Conservation (phyloP, 2,888 invertebrate genomes). For the Imbricaverruca yamaguchii region DNA sequence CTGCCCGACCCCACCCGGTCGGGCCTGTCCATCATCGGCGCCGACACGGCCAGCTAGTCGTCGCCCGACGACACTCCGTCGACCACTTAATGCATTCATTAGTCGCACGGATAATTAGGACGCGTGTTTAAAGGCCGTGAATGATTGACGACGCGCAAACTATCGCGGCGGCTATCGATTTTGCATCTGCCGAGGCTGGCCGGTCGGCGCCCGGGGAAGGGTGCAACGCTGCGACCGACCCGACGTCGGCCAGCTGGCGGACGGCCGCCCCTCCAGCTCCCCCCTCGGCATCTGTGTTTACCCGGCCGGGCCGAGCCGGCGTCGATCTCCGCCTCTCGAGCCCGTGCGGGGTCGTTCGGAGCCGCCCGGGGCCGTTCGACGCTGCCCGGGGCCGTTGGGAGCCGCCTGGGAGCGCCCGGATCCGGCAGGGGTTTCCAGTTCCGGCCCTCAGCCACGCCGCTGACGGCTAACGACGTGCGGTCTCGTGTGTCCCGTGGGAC, state of each 20-base stretch:
- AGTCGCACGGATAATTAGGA: conserved; percentile 13
- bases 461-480: not conserved
- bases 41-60: not conserved
- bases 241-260: not conserved
- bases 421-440: not conserved
- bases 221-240: not conserved
- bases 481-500: not conserved
- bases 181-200: not conserved
- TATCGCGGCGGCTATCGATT: not conserved
- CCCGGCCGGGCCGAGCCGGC: not conserved
- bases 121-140: conserved; percentile 19
- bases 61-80: not conserved
- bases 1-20: not conserved
- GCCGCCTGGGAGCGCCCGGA: not conserved
- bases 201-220: not conserved
- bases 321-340: not conserved
- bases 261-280: not conserved
- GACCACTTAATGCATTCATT: conserved; percentile 16
- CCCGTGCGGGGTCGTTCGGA: too few relatives aligned
- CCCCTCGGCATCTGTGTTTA: not conserved
- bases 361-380: too few relatives aligned
- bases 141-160: conserved; percentile 11
- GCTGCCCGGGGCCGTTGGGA: not conserved
- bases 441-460: not conserved
- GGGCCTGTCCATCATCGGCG: not conserved